phyloP scores from a whole-genome alignment of 2,888 invertebrate species.

The Ecdyonurus torrentis region DNA sequence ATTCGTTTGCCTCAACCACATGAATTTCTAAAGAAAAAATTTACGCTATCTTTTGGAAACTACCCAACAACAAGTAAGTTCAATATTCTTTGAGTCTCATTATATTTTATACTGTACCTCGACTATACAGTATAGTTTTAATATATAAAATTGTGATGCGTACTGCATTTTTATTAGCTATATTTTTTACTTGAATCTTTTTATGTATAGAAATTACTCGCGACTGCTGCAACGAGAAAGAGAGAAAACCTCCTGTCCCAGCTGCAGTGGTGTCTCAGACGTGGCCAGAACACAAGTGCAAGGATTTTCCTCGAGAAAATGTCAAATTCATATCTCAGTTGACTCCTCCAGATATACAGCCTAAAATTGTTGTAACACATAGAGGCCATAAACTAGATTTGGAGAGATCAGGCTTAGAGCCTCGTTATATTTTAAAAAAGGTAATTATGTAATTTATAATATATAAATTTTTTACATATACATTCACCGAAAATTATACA shows the following conservation, averaged over 20 bases:
- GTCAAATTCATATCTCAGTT: slow-evolving; percentile 37
- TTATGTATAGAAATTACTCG: not conserved
- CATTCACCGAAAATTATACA: too few relatives aligned
- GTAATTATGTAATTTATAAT: too few relatives aligned
- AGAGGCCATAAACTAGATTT: slow-evolving; percentile 43
- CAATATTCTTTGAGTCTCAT: too few relatives aligned
- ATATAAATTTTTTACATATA: too few relatives aligned
- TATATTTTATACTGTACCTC: too few relatives aligned
- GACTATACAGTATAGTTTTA: not conserved
- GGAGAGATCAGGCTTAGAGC: slow-evolving; percentile 45
- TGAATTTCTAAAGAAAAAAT: slow-evolving; percentile 44
- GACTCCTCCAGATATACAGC: slow-evolving; percentile 36
- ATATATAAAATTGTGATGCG: not conserved
- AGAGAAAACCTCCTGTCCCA: slow-evolving; percentile 2
- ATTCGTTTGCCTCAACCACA: slow-evolving; percentile 39
- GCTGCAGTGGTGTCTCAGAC: not conserved
- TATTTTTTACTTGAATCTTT: too few relatives aligned
- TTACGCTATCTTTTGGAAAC: too few relatives aligned
- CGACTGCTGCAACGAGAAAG: not conserved
- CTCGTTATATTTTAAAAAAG: slow-evolving; percentile 41
- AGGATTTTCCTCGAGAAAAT: slow-evolving; percentile 42
- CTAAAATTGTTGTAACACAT: slow-evolving; percentile 40
- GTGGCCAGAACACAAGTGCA: slow-evolving; percentile 6
- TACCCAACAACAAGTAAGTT: too few relatives aligned
- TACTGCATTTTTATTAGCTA: not conserved